Conservation (phyloP, 2,888 invertebrate species). For the Aporophyla nigra region DNA sequence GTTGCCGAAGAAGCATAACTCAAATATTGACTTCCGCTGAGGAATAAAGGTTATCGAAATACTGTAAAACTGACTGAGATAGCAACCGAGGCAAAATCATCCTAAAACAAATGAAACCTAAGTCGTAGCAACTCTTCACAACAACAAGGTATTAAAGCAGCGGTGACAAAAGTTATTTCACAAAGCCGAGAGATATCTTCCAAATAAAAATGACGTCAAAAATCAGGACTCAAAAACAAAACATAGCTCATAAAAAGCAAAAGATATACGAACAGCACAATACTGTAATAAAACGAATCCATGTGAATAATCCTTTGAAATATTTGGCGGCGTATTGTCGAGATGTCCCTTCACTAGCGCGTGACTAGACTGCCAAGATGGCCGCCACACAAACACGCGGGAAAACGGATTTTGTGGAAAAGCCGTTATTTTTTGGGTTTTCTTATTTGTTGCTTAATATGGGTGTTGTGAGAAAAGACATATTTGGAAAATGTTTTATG, state of each 20-base stretch:
- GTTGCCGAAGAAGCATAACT: not conserved
- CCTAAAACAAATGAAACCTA: not conserved
- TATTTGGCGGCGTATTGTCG: constrained; percentile 64
- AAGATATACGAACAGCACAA: constrained; percentile 49
- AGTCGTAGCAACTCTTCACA: not conserved
- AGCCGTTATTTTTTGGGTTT: constrained; percentile 14
- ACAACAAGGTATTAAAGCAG: not conserved
- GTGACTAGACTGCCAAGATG: constrained; percentile 60
- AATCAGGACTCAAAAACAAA: constrained; percentile 40
- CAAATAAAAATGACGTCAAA: constrained; percentile 16
- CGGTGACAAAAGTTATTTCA: not conserved
- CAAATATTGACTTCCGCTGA: not conserved
- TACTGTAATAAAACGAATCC: constrained; percentile 61
- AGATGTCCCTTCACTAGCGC: constrained; percentile 53
- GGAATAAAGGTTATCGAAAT: not conserved
- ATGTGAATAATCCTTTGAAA: constrained; percentile 66
- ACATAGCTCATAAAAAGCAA: constrained; percentile 25
- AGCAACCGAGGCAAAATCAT: not conserved
- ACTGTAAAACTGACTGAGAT: not conserved
- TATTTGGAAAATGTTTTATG: not conserved
- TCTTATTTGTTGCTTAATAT: constrained; percentile 35
- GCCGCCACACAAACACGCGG: constrained; percentile 39
- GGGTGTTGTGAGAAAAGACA: constrained; percentile 2
- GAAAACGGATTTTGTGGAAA: constrained; percentile 33
- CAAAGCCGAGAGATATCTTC: not conserved